These are phyloP conservation scores for Dendrolimus kikuchii DNA, from an alignment of 1,140 invertebrate species.

Conservation along the genomic window DNA sequence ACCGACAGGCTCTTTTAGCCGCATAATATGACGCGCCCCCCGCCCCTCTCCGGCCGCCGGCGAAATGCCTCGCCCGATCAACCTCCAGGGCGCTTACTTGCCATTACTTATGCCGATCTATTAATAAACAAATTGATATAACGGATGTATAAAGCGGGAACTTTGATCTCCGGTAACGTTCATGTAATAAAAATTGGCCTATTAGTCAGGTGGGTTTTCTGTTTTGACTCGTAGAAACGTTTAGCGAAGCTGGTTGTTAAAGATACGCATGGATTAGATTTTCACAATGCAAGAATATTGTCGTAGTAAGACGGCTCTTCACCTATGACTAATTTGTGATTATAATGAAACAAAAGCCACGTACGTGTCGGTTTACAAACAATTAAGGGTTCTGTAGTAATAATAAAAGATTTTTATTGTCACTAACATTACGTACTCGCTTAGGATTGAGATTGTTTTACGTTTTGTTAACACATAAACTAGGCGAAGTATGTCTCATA, in stretches of 20 bases:
- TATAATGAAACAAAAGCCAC: neutral
- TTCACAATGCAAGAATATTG: too few relatives aligned
- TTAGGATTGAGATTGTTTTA: too few relatives aligned
- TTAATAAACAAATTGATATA: conserved; percentile 69
- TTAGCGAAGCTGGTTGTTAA: neutral
- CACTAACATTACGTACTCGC: too few relatives aligned
- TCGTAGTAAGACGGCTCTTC: too few relatives aligned
- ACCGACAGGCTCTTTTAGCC: conserved; percentile 70
- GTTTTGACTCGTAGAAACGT: neutral
- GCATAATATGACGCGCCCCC: conserved; percentile 68
- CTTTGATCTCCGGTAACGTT: conserved; percentile 23
- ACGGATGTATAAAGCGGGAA: conserved; percentile 34
- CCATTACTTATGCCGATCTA: conserved; percentile 67
- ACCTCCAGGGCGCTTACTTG: conserved; percentile 57
- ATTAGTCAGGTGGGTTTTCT: conserved; percentile 2
- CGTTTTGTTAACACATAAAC: too few relatives aligned
- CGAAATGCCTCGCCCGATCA: conserved; percentile 37
- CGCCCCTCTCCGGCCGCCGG: conserved; percentile 41
- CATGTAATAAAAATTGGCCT: conserved; percentile 15
- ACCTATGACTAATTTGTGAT: neutral
- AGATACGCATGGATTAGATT: too few relatives aligned
- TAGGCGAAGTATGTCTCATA: too few relatives aligned
- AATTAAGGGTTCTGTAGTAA: too few relatives aligned
- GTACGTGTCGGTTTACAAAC: too few relatives aligned
- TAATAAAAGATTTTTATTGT: too few relatives aligned